Evolutionary conservation across 2,797 vertebrate genomes (phyloP).

Genomic region (Mus spretus): DNA sequence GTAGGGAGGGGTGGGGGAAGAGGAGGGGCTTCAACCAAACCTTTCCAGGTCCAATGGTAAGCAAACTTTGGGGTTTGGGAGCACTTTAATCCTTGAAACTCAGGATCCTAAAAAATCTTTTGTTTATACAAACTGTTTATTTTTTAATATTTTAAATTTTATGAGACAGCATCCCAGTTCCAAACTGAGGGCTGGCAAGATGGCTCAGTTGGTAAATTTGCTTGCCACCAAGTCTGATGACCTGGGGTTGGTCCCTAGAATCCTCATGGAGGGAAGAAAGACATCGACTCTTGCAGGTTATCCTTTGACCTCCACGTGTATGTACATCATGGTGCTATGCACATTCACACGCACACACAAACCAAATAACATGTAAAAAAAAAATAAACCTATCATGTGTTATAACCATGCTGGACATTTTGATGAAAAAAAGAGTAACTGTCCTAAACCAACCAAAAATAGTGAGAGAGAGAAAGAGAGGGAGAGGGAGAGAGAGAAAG

Average conservation of each 20-base stretch:
- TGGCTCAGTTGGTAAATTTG: neutral
- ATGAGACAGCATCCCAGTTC: neutral
- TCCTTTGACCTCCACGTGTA: neutral
- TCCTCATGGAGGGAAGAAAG: neutral
- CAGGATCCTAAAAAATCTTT: slow-evolving; percentile 29
- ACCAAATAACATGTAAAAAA: neutral
- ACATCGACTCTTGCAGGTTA: neutral
- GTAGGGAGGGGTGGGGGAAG: too few relatives aligned
- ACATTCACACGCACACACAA: neutral
- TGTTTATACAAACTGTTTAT: neutral
- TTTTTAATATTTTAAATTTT: neutral
- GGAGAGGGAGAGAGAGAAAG: too few relatives aligned
- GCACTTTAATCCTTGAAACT: slow-evolving; percentile 8
- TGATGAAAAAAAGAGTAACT: neutral
- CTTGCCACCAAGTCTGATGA: neutral
- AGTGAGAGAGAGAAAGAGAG: neutral
- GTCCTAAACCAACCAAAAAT: neutral
- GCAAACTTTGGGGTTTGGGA: slow-evolving; percentile 11
- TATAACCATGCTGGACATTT: neutral
- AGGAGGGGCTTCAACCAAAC: neutral
- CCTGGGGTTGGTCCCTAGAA: neutral
- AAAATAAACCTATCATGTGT: neutral
- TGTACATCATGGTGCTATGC: neutral
- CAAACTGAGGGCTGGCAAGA: neutral
- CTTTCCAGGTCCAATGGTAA: neutral